Conservation (phyloP, 23 tunicate genomes). For the Halocynthia roretzi region DNA sequence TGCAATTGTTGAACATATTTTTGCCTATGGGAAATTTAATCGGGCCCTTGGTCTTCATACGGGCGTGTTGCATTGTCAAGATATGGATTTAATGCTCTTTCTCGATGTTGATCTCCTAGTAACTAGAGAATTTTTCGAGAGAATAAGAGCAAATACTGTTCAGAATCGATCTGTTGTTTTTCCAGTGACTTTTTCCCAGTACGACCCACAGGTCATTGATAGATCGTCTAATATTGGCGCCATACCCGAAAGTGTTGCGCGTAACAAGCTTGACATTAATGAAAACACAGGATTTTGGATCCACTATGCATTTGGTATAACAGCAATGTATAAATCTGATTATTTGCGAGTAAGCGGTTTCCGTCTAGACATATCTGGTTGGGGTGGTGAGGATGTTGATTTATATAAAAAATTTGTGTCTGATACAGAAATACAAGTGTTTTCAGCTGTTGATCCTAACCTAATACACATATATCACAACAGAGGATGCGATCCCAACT, state of each 20-base stretch:
- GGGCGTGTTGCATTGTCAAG: conserved; percentile 9
- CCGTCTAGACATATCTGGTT: conserved; percentile 2
- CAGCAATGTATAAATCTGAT: conserved; percentile 28
- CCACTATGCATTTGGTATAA: conserved; percentile 24
- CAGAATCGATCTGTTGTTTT: background rate
- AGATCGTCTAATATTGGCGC: background rate
- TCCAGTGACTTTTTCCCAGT: conserved; percentile 16
- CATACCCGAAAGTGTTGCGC: background rate
- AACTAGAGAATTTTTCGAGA: background rate
- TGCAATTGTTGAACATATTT: background rate
- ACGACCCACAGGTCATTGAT: background rate
- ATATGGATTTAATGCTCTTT: conserved; percentile 6
- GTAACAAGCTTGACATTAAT: background rate
- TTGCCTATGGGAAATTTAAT: conserved; percentile 7
- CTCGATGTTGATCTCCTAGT: conserved; percentile 17
- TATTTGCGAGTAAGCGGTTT: conserved; percentile 16
- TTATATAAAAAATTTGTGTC: conserved; percentile 13
- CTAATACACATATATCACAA: conserved; percentile 19
- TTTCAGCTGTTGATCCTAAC: conserved; percentile 19
- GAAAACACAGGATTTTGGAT: conserved; percentile 18
- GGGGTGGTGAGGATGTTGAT: conserved; percentile 33
- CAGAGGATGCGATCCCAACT: conserved; percentile 1
- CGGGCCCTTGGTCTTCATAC: conserved; percentile 12
- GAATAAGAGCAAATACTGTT: background rate
- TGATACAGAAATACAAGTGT: conserved; percentile 1